Conservation (phyloP, 2,797 vertebrate species). For the Sylvilagus floridanus region DNA sequence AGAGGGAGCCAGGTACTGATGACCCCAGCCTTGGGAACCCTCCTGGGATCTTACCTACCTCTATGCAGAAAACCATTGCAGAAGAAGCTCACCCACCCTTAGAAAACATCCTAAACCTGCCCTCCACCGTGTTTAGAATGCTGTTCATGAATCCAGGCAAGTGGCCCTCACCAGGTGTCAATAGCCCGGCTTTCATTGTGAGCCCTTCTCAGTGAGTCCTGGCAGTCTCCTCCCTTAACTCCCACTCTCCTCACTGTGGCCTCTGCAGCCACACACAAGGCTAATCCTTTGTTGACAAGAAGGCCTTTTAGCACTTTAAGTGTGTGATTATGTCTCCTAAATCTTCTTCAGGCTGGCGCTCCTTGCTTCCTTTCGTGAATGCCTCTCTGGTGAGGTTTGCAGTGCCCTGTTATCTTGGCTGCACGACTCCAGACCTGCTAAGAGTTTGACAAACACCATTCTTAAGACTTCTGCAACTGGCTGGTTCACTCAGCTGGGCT, state of each 20-base stretch:
- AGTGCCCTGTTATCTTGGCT: not conserved
- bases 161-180: not conserved
- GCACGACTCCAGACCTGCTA: not conserved
- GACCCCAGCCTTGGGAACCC: not conserved
- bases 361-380: not conserved
- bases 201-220: not conserved
- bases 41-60: not conserved
- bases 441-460: not conserved
- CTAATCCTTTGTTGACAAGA: conserved; percentile 36
- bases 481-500: not conserved
- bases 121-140: not conserved
- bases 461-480: not conserved
- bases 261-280: not conserved
- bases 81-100: not conserved
- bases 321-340: not conserved
- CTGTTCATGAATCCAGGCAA: not conserved
- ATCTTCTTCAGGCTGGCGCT: not conserved
- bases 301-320: not conserved
- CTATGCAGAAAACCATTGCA: not conserved
- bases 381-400: not conserved
- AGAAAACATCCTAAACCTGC: not conserved
- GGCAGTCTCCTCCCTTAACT: not conserved
- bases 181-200: not conserved
- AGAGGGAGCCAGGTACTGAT: not conserved
- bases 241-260: not conserved